Evolutionary conservation across 2,797 vertebrate genomes (phyloP).

Genomic region (Synanceia verrucosa): DNA sequence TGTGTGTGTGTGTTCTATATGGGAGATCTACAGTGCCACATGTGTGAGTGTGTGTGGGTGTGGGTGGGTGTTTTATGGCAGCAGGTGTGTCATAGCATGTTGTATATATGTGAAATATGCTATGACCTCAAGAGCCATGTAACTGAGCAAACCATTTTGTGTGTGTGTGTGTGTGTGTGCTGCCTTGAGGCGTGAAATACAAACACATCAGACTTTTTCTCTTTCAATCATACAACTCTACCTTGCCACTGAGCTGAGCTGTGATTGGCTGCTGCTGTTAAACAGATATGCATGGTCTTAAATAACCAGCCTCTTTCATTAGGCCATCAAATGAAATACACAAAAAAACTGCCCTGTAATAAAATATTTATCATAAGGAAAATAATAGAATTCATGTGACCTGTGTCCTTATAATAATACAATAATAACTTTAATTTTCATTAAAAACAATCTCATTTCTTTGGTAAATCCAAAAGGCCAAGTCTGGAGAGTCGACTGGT

Average conservation of each 20-base stretch:
- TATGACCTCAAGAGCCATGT: constrained; percentile 16
- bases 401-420: no score
- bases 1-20: not conserved
- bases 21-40: no score
- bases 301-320: not conserved
- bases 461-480: not conserved
- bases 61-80: constrained; percentile 40
- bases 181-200: not conserved
- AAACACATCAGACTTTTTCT: not conserved
- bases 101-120: constrained; percentile 40
- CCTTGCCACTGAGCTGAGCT: not conserved
- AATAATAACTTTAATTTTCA: not conserved
- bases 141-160: not conserved
- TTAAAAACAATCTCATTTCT: not conserved
- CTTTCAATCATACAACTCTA: not conserved
- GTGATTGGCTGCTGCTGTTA: not conserved
- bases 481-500: no score
- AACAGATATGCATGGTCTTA: not conserved
- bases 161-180: not conserved
- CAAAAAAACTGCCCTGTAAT: not conserved
- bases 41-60: not conserved
- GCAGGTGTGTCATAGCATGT: constrained; percentile 58
- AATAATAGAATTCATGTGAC: not conserved
- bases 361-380: no score
- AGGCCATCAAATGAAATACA: not conserved